Percentiles rank a stretch among this genome's conserved stretches.
These are phyloP conservation scores for Etheostoma cragini DNA, from an alignment of 2,113 vertebrate genomes.

Conservation along the genomic window DNA sequence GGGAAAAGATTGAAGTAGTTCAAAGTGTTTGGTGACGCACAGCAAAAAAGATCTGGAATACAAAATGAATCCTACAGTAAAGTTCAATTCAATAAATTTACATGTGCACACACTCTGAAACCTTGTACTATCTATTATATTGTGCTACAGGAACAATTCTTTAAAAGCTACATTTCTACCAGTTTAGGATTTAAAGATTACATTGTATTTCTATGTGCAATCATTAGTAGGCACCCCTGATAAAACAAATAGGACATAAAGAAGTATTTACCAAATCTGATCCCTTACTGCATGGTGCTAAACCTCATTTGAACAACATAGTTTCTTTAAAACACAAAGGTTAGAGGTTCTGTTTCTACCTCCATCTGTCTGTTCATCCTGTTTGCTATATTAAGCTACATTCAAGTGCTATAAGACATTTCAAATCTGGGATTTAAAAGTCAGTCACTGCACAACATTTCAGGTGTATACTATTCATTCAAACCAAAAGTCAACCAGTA, in stretches of 20 bases:
- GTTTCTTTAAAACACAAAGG: neutral
- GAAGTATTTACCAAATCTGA: neutral
- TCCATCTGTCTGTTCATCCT: neutral
- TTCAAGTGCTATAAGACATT: conserved; percentile 39
- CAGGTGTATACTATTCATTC: neutral
- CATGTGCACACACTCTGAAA: neutral
- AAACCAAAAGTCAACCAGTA: neutral
- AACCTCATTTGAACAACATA: neutral
- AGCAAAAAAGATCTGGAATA: neutral
- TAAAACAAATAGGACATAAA: neutral
- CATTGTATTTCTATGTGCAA: neutral
- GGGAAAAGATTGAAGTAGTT: neutral
- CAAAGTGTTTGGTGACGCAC: neutral
- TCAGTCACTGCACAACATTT: neutral
- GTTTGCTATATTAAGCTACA: conserved; percentile 15
- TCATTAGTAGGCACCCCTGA: neutral
- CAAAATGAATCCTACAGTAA: neutral
- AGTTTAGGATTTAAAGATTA: neutral
- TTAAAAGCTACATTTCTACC: neutral
- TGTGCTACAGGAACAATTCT: neutral
- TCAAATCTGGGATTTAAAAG: neutral
- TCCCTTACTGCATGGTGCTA: neutral
- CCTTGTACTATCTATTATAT: neutral
- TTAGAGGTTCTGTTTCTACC: neutral
- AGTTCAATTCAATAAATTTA: neutral